Conservation (phyloP, 1,140 invertebrate genomes). For the Apis mellifera region DNA sequence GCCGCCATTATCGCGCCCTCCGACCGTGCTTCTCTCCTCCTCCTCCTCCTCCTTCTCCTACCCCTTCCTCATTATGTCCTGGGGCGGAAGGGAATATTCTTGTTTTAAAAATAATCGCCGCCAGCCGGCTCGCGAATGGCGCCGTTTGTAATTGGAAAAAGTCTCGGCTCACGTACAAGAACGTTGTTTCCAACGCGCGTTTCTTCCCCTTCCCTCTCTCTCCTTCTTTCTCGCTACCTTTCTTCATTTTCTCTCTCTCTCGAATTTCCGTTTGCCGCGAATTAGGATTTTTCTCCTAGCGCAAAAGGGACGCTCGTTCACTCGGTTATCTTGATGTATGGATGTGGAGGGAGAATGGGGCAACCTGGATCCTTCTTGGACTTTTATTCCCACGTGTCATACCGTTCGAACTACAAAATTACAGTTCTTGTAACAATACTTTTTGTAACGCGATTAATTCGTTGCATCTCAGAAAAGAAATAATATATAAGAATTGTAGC, state of each 20-base stretch:
- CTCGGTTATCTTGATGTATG: slow-evolving; percentile 19
- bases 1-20: slow-evolving; percentile 80
- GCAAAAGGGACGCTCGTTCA: not conserved
- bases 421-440: no score
- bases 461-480: no score
- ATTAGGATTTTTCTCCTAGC: not conserved
- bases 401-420: no score
- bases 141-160: slow-evolving; percentile 78
- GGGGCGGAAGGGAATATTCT: slow-evolving; percentile 76
- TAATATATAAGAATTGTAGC: no score
- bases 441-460: no score
- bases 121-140: slow-evolving; percentile 72
- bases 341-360: not conserved
- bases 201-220: slow-evolving; percentile 11
- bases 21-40: slow-evolving; percentile 40
- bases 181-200: slow-evolving; percentile 58
- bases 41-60: not conserved
- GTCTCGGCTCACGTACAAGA: slow-evolving; percentile 68
- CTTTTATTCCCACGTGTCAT: slow-evolving; percentile 4
- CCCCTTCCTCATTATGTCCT: slow-evolving; percentile 76
- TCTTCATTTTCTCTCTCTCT: not conserved
- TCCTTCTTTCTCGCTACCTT: not conserved
- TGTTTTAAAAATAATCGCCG: slow-evolving; percentile 77
- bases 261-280: slow-evolving; percentile 24
- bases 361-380: not conserved